Evolutionary conservation across 1,140 invertebrate species (phyloP).

Genomic region (Chlorops oryzae): DNA sequence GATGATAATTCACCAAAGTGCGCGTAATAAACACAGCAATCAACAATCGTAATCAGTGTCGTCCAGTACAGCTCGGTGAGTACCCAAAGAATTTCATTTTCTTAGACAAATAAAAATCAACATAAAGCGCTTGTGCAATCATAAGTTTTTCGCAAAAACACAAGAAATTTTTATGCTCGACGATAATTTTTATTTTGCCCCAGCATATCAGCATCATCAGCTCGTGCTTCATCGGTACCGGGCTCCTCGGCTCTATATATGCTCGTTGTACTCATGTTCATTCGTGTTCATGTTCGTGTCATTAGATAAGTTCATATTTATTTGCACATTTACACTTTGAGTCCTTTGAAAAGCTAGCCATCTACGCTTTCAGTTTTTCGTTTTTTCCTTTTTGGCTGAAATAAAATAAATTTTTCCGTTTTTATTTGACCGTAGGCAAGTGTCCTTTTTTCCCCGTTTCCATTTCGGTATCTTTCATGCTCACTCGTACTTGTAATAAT

Average conservation of each 20-base stretch:
- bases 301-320: constrained; percentile 9
- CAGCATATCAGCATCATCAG: no score
- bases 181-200: constrained; percentile 11
- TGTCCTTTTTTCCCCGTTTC: neutral
- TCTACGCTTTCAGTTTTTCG: neutral
- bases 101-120: constrained; percentile 4
- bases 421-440: constrained; percentile 1
- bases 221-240: no score
- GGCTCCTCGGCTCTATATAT: no score
- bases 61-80: neutral
- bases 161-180: neutral
- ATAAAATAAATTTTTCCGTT: constrained; percentile 9
- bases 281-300: neutral
- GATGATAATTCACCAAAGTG: no score
- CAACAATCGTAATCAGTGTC: neutral
- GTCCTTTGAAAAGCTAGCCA: no score
- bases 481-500: constrained; percentile 4
- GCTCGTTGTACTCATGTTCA: neutral
- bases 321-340: constrained; percentile 9
- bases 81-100: constrained; percentile 1
- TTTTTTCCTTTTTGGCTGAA: neutral
- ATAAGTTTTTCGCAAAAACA: neutral
- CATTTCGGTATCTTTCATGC: neutral
- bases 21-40: constrained; percentile 5
- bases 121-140: constrained; percentile 1